These are phyloP conservation scores for Protonemura montana DNA, from an alignment of 2,888 invertebrate species.

Conservation along the genomic window DNA sequence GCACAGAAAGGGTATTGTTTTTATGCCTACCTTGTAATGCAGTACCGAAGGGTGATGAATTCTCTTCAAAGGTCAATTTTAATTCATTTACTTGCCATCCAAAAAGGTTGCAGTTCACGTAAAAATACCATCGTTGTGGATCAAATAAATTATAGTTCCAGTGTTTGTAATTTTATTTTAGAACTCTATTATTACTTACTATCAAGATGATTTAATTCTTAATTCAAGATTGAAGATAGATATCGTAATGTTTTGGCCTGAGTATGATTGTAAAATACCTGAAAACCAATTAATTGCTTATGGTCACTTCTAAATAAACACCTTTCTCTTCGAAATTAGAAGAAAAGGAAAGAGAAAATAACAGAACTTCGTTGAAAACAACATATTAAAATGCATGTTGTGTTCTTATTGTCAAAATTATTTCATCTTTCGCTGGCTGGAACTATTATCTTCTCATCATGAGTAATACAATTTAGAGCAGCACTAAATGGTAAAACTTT, in stretches of 20 bases:
- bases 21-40: too few relatives aligned
- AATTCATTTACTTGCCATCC: too few relatives aligned
- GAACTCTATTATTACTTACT: background rate
- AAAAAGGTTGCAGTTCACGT: too few relatives aligned
- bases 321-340: background rate
- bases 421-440: background rate
- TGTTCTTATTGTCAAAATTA: background rate
- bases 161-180: background rate
- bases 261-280: background rate
- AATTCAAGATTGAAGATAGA: background rate
- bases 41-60: too few relatives aligned
- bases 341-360: background rate
- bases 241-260: background rate
- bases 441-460: background rate
- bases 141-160: background rate
- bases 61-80: too few relatives aligned
- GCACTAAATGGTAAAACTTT: too few relatives aligned
- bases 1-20: too few relatives aligned
- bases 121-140: too few relatives aligned
- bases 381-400: background rate
- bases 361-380: background rate
- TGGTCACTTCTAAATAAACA: background rate
- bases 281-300: background rate
- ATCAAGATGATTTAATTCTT: background rate
- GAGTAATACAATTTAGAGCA: background rate